phyloP scores from a whole-genome alignment of 1,140 invertebrate species.

The Zaprionus lachaisei region DNA sequence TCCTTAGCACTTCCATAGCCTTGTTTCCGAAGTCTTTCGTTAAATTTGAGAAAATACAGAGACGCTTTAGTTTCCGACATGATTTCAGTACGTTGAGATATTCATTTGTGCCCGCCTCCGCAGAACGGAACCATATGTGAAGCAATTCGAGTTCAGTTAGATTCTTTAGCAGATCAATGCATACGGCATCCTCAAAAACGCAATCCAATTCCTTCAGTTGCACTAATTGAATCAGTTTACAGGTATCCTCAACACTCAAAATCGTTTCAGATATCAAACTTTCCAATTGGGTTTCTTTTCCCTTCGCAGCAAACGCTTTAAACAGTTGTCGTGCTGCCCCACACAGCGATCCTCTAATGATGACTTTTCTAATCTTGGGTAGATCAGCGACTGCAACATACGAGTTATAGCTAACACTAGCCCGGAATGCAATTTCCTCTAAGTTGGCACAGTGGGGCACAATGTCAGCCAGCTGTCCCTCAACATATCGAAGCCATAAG shows the following conservation, averaged over 20 bases:
- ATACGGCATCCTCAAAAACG: constrained; percentile 13
- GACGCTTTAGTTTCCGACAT: constrained; percentile 7
- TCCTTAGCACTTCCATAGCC: constrained; percentile 3
- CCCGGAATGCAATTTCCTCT: not conserved
- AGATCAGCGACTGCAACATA: not conserved
- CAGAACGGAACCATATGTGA: constrained; percentile 20
- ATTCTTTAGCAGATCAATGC: constrained; percentile 28
- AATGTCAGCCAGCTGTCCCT: not conserved
- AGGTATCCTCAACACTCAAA: constrained; percentile 14
- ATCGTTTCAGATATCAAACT: not conserved
- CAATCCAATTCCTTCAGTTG: constrained; percentile 14
- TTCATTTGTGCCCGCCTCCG: not conserved
- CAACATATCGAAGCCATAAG: not conserved
- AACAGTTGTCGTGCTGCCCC: not conserved
- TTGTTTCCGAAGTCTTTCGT: constrained; percentile 7
- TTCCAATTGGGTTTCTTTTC: not conserved
- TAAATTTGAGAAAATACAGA: constrained; percentile 27
- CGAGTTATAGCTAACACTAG: not conserved
- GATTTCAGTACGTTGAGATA: constrained; percentile 18
- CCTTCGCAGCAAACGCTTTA: constrained; percentile 5
- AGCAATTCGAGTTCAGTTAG: constrained; percentile 25
- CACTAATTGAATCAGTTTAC: constrained; percentile 16
- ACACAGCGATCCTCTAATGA: not conserved
- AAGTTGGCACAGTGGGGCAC: not conserved
- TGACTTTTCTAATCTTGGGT: not conserved